Base-by-base conservation (phyloP, 2,797 vertebrate species). In the Limnodromus scolopaceus region DNA sequence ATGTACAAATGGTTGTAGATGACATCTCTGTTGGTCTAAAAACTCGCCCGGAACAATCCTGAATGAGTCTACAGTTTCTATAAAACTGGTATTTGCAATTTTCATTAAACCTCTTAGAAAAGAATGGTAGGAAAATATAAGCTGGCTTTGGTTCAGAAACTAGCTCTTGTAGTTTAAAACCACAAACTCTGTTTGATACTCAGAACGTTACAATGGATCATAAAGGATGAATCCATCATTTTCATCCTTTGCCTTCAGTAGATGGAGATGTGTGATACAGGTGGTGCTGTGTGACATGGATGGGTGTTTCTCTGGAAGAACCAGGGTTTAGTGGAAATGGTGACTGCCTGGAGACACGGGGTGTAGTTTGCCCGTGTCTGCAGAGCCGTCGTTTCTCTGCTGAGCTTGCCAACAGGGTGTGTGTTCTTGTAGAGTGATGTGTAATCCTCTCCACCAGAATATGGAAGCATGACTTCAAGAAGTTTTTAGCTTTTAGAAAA, bases 381-480 rank as follows among this genome's bases (percentile, higher is more conserved):
- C 0, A 0, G 46, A 90, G 80, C 87, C 1, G 2, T 94, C 68
- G 41, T 90, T 95, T 65, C 83, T 90, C 77, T 80, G 61, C 85
- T 88, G 18, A 4, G 72, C 87, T 84, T 96, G 94, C 95, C 96
- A 96, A 76, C 92, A 94, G 96, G 96, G 96, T 76, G 94, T 96
- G 96, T 93, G 87, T 93, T 95, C 77, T 92, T 94, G 48, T 15
- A 61, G 48, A 86, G 82, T 45, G 85, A 94, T 97, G 92, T 94
- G 95, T 96, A 94, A 95, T 95, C 80, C 55, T 96, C 94, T 95
- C 96, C 93, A 84, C 63, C 64, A 95, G 92, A 92, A 95, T 83
- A 93, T 82, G 87, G 93, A 84, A 87, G 85, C 90, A 87, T 82
- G 70, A 92, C 85, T 94, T 95, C 68, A 90, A 83, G 83, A 87